These are phyloP conservation scores for Palythoa grandis DNA, from an alignment of 92 coral and sea anemone species.

Conservation along the genomic window DNA sequence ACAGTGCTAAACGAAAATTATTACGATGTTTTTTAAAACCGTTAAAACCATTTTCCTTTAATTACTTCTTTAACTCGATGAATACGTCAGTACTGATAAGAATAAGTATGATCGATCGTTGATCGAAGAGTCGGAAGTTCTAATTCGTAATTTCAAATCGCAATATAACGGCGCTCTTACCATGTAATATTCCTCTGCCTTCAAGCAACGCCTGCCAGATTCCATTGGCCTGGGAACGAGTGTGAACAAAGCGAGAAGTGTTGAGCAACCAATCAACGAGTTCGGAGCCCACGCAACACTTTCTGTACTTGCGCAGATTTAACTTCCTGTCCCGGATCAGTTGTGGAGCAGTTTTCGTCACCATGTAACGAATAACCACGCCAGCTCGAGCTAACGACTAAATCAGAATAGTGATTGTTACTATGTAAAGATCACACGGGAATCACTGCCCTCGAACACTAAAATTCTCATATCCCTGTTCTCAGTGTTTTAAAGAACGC, in stretches of 20 bases:
- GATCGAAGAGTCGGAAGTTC: too few species aligned
- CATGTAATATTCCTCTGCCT: conserved; percentile 69
- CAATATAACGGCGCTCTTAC: conserved; percentile 14
- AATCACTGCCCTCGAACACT: neutral
- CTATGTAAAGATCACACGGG: neutral
- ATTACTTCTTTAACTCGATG: too few species aligned
- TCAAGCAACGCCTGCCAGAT: conserved; percentile 83
- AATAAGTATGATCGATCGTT: too few species aligned
- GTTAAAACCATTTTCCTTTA: too few species aligned
- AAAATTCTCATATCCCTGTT: neutral
- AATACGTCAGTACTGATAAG: too few species aligned
- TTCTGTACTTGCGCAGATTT: conserved; percentile 47
- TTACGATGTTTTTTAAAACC: too few species aligned
- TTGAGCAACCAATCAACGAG: conserved; percentile 75
- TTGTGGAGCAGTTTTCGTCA: conserved; percentile 55
- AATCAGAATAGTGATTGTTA: neutral
- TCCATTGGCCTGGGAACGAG: conserved; percentile 75
- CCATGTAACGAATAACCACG: conserved; percentile 51
- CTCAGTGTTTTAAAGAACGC: neutral
- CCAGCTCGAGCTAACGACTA: conserved; percentile 67
- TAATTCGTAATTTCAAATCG: neutral
- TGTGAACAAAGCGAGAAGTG: conserved; percentile 71
- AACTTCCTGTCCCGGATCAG: conserved; percentile 65
- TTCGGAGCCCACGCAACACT: conserved; percentile 77
- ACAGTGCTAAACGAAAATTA: too few species aligned